phyloP scores from a whole-genome alignment of 2,797 vertebrate species.

The Pseudochirops cupreus region DNA sequence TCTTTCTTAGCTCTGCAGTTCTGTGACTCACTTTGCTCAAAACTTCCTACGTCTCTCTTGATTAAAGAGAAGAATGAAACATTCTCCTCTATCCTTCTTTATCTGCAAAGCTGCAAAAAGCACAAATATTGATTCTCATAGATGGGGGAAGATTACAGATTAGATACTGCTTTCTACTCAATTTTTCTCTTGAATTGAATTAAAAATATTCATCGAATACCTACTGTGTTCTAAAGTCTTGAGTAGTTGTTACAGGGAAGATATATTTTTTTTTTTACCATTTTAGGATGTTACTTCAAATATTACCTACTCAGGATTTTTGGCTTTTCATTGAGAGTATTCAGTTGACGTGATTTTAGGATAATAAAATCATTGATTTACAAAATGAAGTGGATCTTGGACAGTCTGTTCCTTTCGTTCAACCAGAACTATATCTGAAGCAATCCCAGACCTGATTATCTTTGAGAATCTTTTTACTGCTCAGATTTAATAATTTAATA shows the following conservation, averaged over 20 bases:
- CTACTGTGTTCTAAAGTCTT: not conserved
- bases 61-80: not conserved
- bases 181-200: conserved; percentile 1
- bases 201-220: not conserved
- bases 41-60: conserved; percentile 21
- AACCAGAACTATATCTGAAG: not conserved
- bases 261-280: not conserved
- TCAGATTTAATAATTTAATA: not conserved
- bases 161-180: conserved; percentile 13
- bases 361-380: conserved; percentile 6
- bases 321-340: not conserved
- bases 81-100: conserved; percentile 43
- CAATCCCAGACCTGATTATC: conserved; percentile 14
- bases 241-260: not conserved
- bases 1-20: not conserved
- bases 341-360: conserved; percentile 23
- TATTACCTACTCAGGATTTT: conserved; percentile 20
- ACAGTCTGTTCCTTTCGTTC: conserved; percentile 9
- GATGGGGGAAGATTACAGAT: conserved; percentile 16
- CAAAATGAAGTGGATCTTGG: conserved; percentile 7
- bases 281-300: not conserved
- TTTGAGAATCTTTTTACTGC: not conserved
- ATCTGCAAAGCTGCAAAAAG: conserved; percentile 38
- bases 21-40: conserved; percentile 44
- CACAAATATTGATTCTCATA: conserved; percentile 21